phyloP scores from a whole-genome alignment of 2,797 vertebrate genomes.

The Lepus oiostolus region DNA sequence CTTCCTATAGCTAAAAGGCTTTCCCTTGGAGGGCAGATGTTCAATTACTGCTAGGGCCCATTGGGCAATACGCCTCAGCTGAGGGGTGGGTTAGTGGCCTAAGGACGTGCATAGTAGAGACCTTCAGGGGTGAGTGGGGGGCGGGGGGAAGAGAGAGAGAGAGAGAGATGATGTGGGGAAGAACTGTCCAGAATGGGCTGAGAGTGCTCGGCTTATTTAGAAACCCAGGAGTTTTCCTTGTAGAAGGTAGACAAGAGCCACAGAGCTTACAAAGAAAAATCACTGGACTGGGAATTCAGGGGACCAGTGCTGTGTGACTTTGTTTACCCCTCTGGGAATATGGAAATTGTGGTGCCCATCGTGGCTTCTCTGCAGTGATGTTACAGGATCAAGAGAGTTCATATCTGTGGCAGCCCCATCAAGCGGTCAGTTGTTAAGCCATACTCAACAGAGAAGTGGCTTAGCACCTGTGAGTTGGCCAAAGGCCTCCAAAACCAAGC shows the following conservation, averaged over 20 bases:
- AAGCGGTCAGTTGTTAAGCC: background rate
- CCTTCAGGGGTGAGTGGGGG: background rate
- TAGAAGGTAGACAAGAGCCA: background rate
- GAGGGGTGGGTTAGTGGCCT: background rate
- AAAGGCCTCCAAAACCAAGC: background rate
- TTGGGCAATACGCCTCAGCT: conserved; percentile 9
- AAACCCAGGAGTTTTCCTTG: background rate
- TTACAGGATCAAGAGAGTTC: background rate
- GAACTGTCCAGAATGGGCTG: background rate
- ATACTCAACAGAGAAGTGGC: background rate
- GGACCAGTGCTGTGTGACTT: background rate
- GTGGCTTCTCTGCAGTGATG: background rate
- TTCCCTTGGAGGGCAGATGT: conserved; percentile 1
- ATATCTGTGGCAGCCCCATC: background rate
- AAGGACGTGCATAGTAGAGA: background rate
- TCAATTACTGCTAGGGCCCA: conserved; percentile 63
- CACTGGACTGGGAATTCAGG: background rate
- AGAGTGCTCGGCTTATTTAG: background rate
- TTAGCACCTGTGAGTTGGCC: background rate
- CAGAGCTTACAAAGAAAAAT: background rate
- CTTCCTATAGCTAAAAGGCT: conserved; percentile 62
- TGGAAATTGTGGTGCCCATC: background rate
- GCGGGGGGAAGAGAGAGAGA: no score
- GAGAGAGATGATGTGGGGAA: background rate
- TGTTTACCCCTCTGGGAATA: conserved; percentile 23